Percentiles rank a stretch among this genome's conserved stretches.
Conservation (phyloP, 2,888 invertebrate species). For the Laspeyria flexula region DNA sequence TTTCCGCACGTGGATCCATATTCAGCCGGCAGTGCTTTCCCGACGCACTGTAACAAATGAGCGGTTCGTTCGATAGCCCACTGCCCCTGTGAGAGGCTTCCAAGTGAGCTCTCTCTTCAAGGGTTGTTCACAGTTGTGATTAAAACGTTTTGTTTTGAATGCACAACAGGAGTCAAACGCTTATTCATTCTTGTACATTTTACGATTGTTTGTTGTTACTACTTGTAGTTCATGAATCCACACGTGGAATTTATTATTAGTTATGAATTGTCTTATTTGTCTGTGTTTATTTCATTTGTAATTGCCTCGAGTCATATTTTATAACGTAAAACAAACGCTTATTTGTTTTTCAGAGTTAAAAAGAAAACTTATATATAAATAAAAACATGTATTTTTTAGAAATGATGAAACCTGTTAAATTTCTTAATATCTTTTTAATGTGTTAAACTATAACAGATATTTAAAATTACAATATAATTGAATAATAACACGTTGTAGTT, state of each 20-base stretch:
- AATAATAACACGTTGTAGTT: neutral
- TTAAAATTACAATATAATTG: too few relatives aligned
- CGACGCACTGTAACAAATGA: constrained; percentile 79
- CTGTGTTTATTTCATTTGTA: neutral
- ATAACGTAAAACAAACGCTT: too few relatives aligned
- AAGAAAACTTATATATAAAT: too few relatives aligned
- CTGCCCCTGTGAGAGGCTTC: constrained; percentile 83
- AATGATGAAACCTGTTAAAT: too few relatives aligned
- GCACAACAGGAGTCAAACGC: constrained; percentile 32
- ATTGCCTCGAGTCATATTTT: too few relatives aligned
- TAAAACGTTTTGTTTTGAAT: constrained; percentile 47
- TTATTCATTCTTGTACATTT: constrained; percentile 30
- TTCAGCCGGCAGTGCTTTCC: constrained; percentile 61
- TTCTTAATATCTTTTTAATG: too few relatives aligned
- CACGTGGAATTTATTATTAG: constrained; percentile 32
- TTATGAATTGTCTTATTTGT: neutral
- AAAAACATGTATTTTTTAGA: neutral
- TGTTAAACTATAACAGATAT: too few relatives aligned
- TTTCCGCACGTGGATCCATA: constrained; percentile 78
- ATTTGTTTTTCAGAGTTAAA: too few relatives aligned
- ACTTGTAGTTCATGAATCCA: constrained; percentile 23
- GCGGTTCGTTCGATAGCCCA: constrained; percentile 84
- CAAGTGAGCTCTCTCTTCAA: constrained; percentile 63
- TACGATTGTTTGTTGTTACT: constrained; percentile 32
- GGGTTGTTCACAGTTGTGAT: constrained; percentile 70